Evolutionary conservation across 2,888 invertebrate genomes (phyloP), one percentile per base, ranked within the genome.

Genomic region (Brachyptera risi): DNA sequence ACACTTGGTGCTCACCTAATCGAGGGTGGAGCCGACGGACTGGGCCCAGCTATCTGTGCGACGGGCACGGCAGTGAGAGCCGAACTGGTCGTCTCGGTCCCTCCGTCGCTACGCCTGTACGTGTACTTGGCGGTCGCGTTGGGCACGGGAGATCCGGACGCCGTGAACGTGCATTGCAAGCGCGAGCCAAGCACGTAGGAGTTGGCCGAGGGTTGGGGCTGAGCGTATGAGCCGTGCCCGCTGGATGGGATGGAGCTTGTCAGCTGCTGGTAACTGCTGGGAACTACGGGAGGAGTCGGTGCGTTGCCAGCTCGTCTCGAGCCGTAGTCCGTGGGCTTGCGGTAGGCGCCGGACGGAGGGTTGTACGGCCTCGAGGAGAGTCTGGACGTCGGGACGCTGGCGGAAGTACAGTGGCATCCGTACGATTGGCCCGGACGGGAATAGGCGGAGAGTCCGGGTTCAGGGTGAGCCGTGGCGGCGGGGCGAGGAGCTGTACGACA

Each of bases 121-220:
- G 47, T 21, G n/a, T 60, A 56, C 4, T 60, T 60, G 4, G 56
- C 56, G 23, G 13, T 23, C 13, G 19, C 44, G 5, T 35, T 27
- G 11, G 47, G 19, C 13, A 60, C 37, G 9, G 56, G 9, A 7
- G 56, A 17, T n/a, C 47, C 56, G 26, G 60, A n/a, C 11, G 60
- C 44, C 13, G 60, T 47, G 44, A 60, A 60, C 17, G 56, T 54
- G 13, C 26, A 40, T 5, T 56, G 49, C 13, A 60, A 24, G 5
- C 44, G n/a, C n/a, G n/a, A n/a, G n/a, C 44, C 19, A 47, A 24
- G 1, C 26, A 13, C 31, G 42, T 23, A 3, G 35, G 11, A 24
- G 13, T 17, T 3, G 40, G 40, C 5, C 40, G 15, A 3, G 13
- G 15, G 3, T 3, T 38, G 3, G 17, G 4, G 4, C 4, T 38